Evolutionary conservation across 2,888 invertebrate genomes (phyloP).

Genomic region (Ectobius pallidus): DNA sequence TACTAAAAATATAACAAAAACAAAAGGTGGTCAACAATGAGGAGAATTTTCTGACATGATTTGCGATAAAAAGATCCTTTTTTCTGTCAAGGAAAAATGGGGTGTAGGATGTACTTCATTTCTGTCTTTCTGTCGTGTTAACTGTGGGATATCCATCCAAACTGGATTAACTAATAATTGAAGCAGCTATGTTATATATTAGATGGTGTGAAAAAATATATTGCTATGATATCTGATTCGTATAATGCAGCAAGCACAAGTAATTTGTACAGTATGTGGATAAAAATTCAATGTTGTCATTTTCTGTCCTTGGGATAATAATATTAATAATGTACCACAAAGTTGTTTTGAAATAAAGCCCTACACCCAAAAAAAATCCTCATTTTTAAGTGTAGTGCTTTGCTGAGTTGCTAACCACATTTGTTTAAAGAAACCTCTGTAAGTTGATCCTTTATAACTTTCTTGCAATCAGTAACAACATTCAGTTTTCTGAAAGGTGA

Average conservation of each 20-base stretch:
- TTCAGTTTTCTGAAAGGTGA: no score
- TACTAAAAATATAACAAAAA: conserved; percentile 21
- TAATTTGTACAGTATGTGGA: conserved; percentile 40
- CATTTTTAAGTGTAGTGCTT: no score
- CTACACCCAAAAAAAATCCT: conserved; percentile 37
- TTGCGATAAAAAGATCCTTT: conserved; percentile 28
- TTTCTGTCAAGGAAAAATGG: conserved; percentile 35
- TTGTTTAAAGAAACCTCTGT: no score
- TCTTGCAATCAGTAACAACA: no score
- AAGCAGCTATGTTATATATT: conserved; percentile 24
- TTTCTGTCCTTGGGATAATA: conserved; percentile 39
- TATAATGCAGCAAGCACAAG: conserved; percentile 35
- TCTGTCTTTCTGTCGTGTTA: conserved; percentile 33
- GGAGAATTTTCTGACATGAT: conserved; percentile 13
- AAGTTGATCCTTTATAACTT: no score
- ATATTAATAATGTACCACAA: conserved; percentile 38
- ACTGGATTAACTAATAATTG: conserved; percentile 25
- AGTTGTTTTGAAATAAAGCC: conserved; percentile 40
- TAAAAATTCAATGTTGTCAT: conserved; percentile 37
- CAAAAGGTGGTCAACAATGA: conserved; percentile 19
- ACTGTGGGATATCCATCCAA: conserved; percentile 24
- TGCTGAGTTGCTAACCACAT: no score
- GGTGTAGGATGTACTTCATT: conserved; percentile 29
- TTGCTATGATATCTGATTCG: conserved; percentile 17
- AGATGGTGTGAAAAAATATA: conserved; percentile 26